Conservation (phyloP, 2,113 vertebrate genomes). For the Nycticryphes semicollaris region DNA sequence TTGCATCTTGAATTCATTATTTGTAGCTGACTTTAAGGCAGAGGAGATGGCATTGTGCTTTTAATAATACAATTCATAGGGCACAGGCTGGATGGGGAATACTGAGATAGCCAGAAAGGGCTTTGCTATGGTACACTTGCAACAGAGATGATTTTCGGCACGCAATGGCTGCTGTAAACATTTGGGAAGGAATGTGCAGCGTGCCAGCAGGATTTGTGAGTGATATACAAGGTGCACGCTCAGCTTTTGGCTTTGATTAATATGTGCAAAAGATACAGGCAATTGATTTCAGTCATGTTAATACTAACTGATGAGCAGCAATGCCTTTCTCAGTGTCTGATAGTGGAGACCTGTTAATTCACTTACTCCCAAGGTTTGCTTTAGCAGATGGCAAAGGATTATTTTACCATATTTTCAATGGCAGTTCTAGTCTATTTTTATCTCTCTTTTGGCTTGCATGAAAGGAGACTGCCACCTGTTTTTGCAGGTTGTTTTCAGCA, state of each 20-base stretch:
- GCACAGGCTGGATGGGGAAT: rapidly evolving
- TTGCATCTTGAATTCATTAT: not conserved
- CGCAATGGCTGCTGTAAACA: not conserved
- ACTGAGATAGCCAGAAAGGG: not conserved
- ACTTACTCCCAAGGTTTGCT: conserved; percentile 59
- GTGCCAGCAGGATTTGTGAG: conserved; percentile 14
- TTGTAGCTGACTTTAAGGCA: not conserved
- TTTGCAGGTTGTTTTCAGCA: conserved; percentile 75
- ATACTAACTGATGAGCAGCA: conserved; percentile 64
- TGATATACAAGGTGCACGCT: not conserved
- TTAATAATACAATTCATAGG: not conserved
- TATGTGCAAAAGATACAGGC: conserved; percentile 27
- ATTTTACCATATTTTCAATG: conserved; percentile 73
- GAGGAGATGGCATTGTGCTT: not conserved
- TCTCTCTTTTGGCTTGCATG: conserved; percentile 68
- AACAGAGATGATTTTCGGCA: not conserved
- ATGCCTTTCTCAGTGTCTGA: conserved; percentile 4
- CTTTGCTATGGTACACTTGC: not conserved
- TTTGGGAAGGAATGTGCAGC: not conserved
- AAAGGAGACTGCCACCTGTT: conserved; percentile 76
- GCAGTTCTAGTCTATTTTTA: conserved; percentile 76
- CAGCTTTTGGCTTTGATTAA: conserved; percentile 45
- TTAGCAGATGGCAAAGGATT: conserved; percentile 76
- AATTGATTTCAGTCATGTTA: not conserved
- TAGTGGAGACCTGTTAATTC: conserved; percentile 63